phyloP scores from a whole-genome alignment of 1,140 invertebrate species.

The Pectinophora gossypiella region DNA sequence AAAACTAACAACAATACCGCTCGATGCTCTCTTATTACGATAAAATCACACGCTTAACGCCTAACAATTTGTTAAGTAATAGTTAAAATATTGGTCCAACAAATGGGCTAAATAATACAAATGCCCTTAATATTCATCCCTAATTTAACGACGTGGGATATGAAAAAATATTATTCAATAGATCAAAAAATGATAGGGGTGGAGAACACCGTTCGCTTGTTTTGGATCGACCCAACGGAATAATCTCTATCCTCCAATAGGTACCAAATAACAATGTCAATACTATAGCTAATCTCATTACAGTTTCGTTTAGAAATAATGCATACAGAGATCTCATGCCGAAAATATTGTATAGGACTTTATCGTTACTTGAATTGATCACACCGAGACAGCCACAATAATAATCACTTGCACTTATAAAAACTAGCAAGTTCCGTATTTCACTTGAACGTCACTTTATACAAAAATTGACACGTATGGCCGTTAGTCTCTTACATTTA shows the following conservation, averaged over 20 bases:
- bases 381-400: conserved; percentile 61
- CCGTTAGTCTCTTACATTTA: conserved; percentile 31
- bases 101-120: conserved; percentile 76
- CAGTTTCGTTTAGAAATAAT: conserved; percentile 67
- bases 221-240: conserved; percentile 58
- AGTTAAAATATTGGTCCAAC: conserved; percentile 76
- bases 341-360: conserved; percentile 40
- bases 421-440: conserved; percentile 41
- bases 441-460: conserved; percentile 46
- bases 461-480: conserved; percentile 63
- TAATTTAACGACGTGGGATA: conserved; percentile 73
- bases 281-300: conserved; percentile 74
- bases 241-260: conserved; percentile 67
- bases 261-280: conserved; percentile 73
- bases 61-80: conserved; percentile 75
- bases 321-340: conserved; percentile 58
- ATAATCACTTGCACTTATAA: conserved; percentile 51
- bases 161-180: conserved; percentile 75
- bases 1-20: conserved; percentile 74
- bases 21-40: conserved; percentile 71
- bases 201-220: conserved; percentile 63
- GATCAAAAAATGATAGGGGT: conserved; percentile 72
- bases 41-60: conserved; percentile 75
- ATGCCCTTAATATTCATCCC: conserved; percentile 75
- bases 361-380: conserved; percentile 51